Conservation (phyloP, 2,888 invertebrate species). For the Cloeon dipterum region DNA sequence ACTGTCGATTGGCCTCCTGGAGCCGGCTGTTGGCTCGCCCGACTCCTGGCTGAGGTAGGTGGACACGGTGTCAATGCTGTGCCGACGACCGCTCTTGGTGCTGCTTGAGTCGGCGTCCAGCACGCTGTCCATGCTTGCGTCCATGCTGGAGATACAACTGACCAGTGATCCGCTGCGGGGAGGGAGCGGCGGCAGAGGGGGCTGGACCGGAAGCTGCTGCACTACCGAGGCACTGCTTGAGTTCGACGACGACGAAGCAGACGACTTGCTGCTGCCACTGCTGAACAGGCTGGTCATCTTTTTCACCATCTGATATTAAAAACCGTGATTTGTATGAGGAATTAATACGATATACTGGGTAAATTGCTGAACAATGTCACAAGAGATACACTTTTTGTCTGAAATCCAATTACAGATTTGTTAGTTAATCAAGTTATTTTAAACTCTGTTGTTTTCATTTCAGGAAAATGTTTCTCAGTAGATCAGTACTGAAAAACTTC, state of each 20-base stretch:
- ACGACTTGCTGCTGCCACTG: not conserved
- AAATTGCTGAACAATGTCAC: too few species aligned
- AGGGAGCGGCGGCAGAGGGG: too few species aligned
- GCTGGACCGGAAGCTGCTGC: too few species aligned
- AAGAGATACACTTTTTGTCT: too few species aligned
- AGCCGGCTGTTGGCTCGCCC: slow-evolving; percentile 26
- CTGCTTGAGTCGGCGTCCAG: slow-evolving; percentile 45
- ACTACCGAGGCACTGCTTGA: not conserved
- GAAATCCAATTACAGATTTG: too few species aligned
- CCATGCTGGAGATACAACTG: too few species aligned
- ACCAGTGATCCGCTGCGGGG: not conserved
- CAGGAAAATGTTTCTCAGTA: too few species aligned
- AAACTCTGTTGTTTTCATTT: too few species aligned
- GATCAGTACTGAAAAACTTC: too few species aligned
- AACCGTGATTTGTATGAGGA: too few species aligned
- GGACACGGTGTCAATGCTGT: slow-evolving; percentile 70
- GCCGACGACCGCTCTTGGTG: slow-evolving; percentile 51
- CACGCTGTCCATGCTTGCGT: slow-evolving; percentile 13
- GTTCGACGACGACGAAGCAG: not conserved
- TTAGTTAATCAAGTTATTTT: too few species aligned
- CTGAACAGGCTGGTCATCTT: not conserved
- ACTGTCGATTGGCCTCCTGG: slow-evolving; percentile 24
- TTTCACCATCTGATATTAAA: not conserved
- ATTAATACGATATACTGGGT: too few species aligned
- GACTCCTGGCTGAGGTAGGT: slow-evolving; percentile 58